Evolutionary conservation across 2,888 invertebrate species (phyloP), one percentile per base, ranked within the genome.

Genomic region (Drosophila koepferae): DNA sequence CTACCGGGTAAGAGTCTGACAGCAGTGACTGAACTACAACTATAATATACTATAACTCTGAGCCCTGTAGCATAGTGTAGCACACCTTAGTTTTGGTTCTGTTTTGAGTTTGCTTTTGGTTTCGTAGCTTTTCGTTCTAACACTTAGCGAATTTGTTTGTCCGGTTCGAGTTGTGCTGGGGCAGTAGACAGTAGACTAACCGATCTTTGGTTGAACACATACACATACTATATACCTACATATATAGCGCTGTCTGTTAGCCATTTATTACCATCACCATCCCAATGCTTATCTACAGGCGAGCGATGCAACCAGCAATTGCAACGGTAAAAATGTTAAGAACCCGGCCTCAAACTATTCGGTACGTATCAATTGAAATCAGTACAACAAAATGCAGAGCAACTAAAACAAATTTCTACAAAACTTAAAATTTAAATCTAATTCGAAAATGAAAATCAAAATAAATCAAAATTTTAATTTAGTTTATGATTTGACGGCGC

Each of bases 1-100:
- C 93, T 98, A 98, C 93, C 95, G 98, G 95, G 98, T 98, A 94
- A 96, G 96, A 94, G 14, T 12, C 20, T 28, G 28, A 28, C 9
- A 31, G n/a, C 49, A 10, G 2, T n/a, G n/a, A 36, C 54, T n/a
- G 16, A 0, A 40, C 9, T 34, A 8, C 31, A 3, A 12, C 23
- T 23, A 23, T 9, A 3, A 28, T 28, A 28, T 28, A 28, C 38
- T 16, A 2, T 40, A 6, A n/a, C 9, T 36, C 20, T 14, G 16
- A 36, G 38, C 69, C 73, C 41, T 75, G 82, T 75, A 79, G 72
- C 67, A 38, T 75, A 70, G 72, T 75, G 62, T 68, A 66, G 59
- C 14, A 36, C 16, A 23, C 56, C 63, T 16, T 46, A 65, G 54
- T 46, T 41, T 60, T 46, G n/a, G 5, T 60, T 65, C 55, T 23